These are phyloP conservation scores for Felis catus DNA, from an alignment of 2,113 vertebrate species.

Conservation along the genomic window DNA sequence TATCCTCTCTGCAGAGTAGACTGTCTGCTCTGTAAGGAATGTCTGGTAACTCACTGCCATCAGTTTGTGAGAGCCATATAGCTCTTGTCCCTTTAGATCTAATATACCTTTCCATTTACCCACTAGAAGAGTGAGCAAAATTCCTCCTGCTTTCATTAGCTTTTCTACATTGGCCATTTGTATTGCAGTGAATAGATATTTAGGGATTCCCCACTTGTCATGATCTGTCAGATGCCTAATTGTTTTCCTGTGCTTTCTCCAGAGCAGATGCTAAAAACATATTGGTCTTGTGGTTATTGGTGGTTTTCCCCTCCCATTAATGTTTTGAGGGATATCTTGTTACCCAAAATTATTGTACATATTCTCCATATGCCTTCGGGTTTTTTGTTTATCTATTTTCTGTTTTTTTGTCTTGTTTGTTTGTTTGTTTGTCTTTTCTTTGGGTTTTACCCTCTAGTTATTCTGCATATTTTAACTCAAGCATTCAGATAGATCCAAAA, in stretches of 20 bases:
- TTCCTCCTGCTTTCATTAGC: neutral
- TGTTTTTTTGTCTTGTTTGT: no score
- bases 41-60: no score
- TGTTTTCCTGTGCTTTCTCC: neutral
- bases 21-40: neutral
- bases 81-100: no score
- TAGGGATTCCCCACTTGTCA: neutral
- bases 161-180: neutral
- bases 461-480: neutral
- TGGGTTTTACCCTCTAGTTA: neutral
- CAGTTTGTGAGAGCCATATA: no score
- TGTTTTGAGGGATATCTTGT: neutral
- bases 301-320: neutral
- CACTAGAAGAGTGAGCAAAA: fast-evolving
- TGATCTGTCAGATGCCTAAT: neutral
- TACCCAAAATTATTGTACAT: neutral
- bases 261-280: neutral
- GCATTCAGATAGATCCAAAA: neutral
- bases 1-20: fast-evolving
- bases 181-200: neutral
- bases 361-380: neutral
- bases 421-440: no score
- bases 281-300: neutral
- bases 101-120: no score
- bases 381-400: neutral